Evolutionary conservation across 2,797 vertebrate genomes (phyloP).

Genomic region (Adrianichthys oophorus): DNA sequence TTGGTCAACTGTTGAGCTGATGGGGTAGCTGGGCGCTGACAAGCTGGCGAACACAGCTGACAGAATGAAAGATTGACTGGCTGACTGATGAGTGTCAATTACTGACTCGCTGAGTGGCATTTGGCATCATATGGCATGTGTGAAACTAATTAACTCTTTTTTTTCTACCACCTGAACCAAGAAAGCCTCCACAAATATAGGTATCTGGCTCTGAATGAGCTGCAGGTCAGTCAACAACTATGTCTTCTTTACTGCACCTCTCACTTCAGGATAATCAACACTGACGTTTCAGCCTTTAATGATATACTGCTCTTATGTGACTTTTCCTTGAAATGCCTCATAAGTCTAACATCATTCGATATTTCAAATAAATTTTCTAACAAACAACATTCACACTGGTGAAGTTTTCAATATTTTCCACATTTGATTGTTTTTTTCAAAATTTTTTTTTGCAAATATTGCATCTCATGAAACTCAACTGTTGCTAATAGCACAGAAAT

Average conservation of each 20-base stretch:
- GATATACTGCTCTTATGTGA: background rate
- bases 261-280: slow-evolving; percentile 9
- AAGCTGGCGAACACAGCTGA: slow-evolving; percentile 52
- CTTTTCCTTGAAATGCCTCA: background rate
- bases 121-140: slow-evolving; percentile 34
- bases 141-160: slow-evolving; percentile 59
- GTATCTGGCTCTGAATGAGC: slow-evolving; percentile 25
- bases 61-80: slow-evolving; percentile 61
- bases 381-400: no score
- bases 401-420: no score
- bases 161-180: slow-evolving; percentile 50
- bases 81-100: slow-evolving; percentile 57
- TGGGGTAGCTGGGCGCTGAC: slow-evolving; percentile 61
- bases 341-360: background rate
- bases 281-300: background rate
- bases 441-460: no score
- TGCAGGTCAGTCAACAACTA: slow-evolving; percentile 29
- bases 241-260: slow-evolving; percentile 8
- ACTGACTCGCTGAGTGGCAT: slow-evolving; percentile 59
- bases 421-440: no score
- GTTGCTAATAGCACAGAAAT: no score
- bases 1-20: slow-evolving; percentile 61
- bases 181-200: slow-evolving; percentile 32
- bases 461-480: no score
- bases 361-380: background rate